phyloP scores from a whole-genome alignment of 2,797 vertebrate genomes.

The Gambelia wislizenii region DNA sequence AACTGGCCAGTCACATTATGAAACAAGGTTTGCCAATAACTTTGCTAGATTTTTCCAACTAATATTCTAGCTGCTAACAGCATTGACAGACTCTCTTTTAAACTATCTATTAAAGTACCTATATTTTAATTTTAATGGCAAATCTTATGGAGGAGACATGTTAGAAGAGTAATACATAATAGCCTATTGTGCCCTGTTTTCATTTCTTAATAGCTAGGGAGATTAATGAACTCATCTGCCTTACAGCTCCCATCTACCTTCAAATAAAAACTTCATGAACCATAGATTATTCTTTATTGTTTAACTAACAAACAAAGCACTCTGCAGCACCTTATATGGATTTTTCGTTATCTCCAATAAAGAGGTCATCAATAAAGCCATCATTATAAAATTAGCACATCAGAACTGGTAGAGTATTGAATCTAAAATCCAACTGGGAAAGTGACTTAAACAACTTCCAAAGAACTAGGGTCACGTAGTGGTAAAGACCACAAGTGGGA shows the following conservation, averaged over 20 bases:
- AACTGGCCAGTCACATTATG: neutral
- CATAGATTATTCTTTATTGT: constrained; percentile 46
- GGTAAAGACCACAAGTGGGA: neutral
- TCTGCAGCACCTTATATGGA: constrained; percentile 47
- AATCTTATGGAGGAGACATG: constrained; percentile 66
- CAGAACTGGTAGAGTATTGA: constrained; percentile 54
- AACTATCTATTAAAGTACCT: constrained; percentile 60
- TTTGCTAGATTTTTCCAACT: constrained; percentile 53
- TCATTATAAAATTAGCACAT: constrained; percentile 63
- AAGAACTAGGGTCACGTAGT: constrained; percentile 6
- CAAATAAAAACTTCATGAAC: constrained; percentile 61
- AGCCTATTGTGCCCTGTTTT: constrained; percentile 73
- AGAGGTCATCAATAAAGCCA: constrained; percentile 66
- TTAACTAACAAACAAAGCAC: constrained; percentile 43
- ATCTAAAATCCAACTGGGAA: constrained; percentile 13
- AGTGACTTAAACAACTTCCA: constrained; percentile 55
- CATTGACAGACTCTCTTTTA: constrained; percentile 67
- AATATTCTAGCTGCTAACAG: constrained; percentile 52
- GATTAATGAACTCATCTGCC: constrained; percentile 77
- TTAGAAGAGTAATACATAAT: constrained; percentile 76
- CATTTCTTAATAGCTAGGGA: constrained; percentile 77
- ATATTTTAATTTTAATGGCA: constrained; percentile 75
- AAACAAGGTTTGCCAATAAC: neutral
- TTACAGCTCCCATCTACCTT: constrained; percentile 65
- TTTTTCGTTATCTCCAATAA: constrained; percentile 55